phyloP scores from a whole-genome alignment of 1,140 invertebrate species.

The Aphidius gifuensis region DNA sequence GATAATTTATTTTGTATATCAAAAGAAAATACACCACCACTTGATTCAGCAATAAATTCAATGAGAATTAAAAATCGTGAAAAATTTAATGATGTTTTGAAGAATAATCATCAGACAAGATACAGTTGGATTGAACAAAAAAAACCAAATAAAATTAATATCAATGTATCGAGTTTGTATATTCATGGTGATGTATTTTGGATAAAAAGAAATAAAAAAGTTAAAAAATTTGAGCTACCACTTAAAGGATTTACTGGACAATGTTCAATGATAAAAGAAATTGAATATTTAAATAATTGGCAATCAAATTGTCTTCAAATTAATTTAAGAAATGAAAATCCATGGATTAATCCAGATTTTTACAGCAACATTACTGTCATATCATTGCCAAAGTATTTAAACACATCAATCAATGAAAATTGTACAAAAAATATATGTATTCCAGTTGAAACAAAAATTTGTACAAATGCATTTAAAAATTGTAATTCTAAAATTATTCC shows the following conservation, averaged over 20 bases:
- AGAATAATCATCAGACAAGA: constrained; percentile 24
- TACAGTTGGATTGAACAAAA: no score
- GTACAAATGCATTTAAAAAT: constrained; percentile 39
- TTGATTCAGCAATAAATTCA: constrained; percentile 38
- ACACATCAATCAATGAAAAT: constrained; percentile 39
- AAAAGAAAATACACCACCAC: constrained; percentile 50
- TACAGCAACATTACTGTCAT: constrained; percentile 45
- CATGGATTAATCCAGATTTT: constrained; percentile 42
- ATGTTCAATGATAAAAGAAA: constrained; percentile 46
- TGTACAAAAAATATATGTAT: constrained; percentile 57
- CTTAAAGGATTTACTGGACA: constrained; percentile 47
- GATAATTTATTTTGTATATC: constrained; percentile 51
- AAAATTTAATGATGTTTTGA: constrained; percentile 24
- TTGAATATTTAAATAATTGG: constrained; percentile 51
- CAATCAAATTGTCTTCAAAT: constrained; percentile 50
- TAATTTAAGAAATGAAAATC: constrained; percentile 42
- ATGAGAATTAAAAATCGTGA: constrained; percentile 31
- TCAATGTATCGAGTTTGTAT: not conserved
- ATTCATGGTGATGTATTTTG: constrained; percentile 1
- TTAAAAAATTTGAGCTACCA: constrained; percentile 46
- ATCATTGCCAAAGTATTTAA: constrained; percentile 41
- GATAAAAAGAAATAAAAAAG: constrained; percentile 13
- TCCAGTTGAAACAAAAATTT: constrained; percentile 47
- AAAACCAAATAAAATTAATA: no score
- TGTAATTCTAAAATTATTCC: constrained; percentile 33